Evolutionary conservation across 2,797 vertebrate genomes (phyloP).

Genomic region (Gymnothorax reevesii): DNA sequence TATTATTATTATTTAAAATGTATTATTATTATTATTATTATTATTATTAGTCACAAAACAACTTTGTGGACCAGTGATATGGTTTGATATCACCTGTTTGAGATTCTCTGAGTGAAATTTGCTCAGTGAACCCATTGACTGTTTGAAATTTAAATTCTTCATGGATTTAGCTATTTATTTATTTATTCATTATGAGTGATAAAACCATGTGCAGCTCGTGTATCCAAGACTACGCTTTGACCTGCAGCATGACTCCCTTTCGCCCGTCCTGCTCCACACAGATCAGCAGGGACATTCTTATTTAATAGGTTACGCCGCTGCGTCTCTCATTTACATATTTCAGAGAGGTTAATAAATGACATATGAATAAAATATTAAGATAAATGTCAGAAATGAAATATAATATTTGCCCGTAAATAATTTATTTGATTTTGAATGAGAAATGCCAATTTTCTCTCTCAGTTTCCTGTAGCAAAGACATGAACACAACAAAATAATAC

Average conservation of each 20-base stretch:
- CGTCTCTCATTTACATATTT: slow-evolving; percentile 34
- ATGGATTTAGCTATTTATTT: too few relatives aligned
- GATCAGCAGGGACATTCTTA: slow-evolving; percentile 27
- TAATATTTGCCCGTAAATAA: slow-evolving; percentile 35
- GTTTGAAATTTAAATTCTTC: too few relatives aligned
- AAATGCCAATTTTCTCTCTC: slow-evolving; percentile 21
- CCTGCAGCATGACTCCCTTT: background rate
- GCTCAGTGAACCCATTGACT: too few relatives aligned
- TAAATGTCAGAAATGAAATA: slow-evolving; percentile 40
- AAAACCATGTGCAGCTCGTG: background rate
- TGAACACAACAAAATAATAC: background rate
- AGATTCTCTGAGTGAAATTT: too few relatives aligned
- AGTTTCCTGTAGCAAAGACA: slow-evolving; percentile 15
- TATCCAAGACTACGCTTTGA: background rate
- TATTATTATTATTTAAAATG: too few relatives aligned
- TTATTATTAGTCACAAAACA: too few relatives aligned
- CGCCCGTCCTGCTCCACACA: background rate
- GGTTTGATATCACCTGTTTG: too few relatives aligned
- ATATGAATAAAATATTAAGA: slow-evolving; percentile 42
- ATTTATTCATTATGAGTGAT: background rate
- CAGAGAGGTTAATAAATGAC: slow-evolving; percentile 34
- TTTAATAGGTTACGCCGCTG: slow-evolving; percentile 28
- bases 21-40: too few relatives aligned
- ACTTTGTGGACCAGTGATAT: too few relatives aligned
- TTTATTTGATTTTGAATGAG: slow-evolving; percentile 29